A percentile compares a stretch with the other conserved stretches of the same genome.
Conservation (phyloP, 2,888 invertebrate species). For the Chouioia cunea region DNA sequence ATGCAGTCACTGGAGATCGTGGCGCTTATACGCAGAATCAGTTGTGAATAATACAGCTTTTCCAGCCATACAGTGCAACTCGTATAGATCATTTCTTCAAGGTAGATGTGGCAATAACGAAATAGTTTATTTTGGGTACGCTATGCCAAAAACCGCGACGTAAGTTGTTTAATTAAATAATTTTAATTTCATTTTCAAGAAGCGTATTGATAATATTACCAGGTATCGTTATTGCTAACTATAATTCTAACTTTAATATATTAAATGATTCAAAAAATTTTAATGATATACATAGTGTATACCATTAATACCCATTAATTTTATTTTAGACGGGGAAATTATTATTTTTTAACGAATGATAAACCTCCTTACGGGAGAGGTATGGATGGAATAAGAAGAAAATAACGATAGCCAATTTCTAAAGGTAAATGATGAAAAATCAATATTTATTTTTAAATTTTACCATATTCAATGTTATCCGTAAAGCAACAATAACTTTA, state of each 20-base stretch:
- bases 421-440: not conserved
- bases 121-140: slow-evolving; percentile 53
- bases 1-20: slow-evolving; percentile 71
- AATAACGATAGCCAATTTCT: not conserved
- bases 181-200: not conserved
- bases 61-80: slow-evolving; percentile 55
- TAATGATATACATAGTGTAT: not conserved
- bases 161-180: slow-evolving; percentile 44
- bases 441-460: slow-evolving; percentile 25
- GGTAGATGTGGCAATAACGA: slow-evolving; percentile 49
- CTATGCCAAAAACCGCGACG: slow-evolving; percentile 46
- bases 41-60: slow-evolving; percentile 63
- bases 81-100: slow-evolving; percentile 37
- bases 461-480: not conserved
- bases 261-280: slow-evolving; percentile 6
- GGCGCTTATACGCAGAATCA: slow-evolving; percentile 70
- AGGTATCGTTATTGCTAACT: too few relatives aligned
- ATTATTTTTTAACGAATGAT: slow-evolving; percentile 48
- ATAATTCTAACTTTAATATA: not conserved
- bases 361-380: slow-evolving; percentile 33
- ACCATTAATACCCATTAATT: not conserved
- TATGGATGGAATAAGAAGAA: slow-evolving; percentile 8
- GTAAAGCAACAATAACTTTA: slow-evolving; percentile 2
- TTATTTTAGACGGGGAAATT: slow-evolving; percentile 43
- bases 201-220: too few relatives aligned